Percentiles rank a stretch among this genome's conserved stretches.
These are phyloP conservation scores for Nycticorax nycticorax DNA, from an alignment of 2,113 vertebrate genomes.

Conservation along the genomic window DNA sequence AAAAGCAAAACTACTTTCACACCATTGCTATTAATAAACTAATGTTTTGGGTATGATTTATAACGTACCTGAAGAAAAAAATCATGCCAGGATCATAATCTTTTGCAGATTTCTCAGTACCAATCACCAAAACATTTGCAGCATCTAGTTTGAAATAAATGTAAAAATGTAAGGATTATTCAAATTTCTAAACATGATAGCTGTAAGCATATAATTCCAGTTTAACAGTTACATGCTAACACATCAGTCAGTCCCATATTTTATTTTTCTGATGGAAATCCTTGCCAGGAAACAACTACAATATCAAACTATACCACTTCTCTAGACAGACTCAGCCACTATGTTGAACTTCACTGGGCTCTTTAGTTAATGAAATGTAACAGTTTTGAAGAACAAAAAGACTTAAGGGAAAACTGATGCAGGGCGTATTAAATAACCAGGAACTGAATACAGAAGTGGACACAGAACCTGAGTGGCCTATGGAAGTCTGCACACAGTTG, in stretches of 20 bases:
- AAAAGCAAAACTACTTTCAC: too few relatives aligned
- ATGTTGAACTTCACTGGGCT: background rate
- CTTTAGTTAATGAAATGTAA: background rate
- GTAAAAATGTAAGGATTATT: background rate
- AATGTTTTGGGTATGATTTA: background rate
- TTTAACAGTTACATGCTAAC: background rate
- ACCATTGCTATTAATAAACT: background rate
- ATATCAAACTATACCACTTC: background rate
- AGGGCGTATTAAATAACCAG: background rate
- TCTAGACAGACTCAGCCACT: background rate
- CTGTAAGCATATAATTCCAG: background rate
- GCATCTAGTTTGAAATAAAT: conserved; percentile 83
- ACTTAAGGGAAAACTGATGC: background rate
- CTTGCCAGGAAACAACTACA: background rate
- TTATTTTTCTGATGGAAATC: background rate
- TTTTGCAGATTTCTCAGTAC: conserved; percentile 82
- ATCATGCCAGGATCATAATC: conserved; percentile 83
- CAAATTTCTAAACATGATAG: background rate
- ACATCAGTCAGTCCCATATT: background rate
- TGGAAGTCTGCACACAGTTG: background rate
- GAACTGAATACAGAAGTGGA: background rate
- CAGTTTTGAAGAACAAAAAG: background rate
- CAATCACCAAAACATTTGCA: conserved; percentile 89
- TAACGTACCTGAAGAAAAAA: conserved; percentile 92
- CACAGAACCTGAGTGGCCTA: background rate